These are phyloP conservation scores for Phalacrocorax brasilianus DNA, from an alignment of 2,113 vertebrate species.

Conservation along the genomic window DNA sequence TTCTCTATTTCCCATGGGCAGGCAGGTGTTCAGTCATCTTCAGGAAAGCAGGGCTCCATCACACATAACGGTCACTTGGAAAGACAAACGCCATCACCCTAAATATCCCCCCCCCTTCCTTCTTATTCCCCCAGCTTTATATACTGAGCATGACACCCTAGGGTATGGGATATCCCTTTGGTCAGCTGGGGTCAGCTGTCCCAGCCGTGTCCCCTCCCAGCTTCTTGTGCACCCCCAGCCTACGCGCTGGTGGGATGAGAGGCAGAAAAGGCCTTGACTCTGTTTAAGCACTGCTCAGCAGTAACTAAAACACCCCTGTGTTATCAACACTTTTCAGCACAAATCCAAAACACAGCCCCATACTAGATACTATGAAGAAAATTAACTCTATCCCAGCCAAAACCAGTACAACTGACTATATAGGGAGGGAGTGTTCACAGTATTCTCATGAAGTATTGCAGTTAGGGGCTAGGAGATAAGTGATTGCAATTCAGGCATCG, in stretches of 20 bases:
- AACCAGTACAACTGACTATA: neutral
- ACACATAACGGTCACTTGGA: rapidly evolving
- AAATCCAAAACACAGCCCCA: neutral
- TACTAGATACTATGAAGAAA: neutral
- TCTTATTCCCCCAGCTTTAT: neutral
- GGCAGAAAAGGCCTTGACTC: neutral
- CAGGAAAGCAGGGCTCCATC: neutral
- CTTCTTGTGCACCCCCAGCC: neutral
- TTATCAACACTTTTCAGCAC: neutral
- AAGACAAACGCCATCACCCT: neutral
- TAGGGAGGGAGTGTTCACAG: neutral
- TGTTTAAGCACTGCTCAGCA: neutral
- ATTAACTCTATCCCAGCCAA: neutral
- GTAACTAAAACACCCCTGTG: neutral
- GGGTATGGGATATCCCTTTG: neutral
- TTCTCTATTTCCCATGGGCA: neutral
- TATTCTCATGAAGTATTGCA: neutral
- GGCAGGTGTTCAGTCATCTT: neutral
- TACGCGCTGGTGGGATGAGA: neutral
- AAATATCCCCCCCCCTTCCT: neutral
- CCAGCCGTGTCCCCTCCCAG: neutral
- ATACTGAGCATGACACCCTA: neutral
- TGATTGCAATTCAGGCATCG: neutral
- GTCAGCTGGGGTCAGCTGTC: neutral
- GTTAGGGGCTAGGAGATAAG: neutral